Base-by-base conservation (phyloP, 2,888 invertebrate species). In the Diloba caeruleocephala region DNA sequence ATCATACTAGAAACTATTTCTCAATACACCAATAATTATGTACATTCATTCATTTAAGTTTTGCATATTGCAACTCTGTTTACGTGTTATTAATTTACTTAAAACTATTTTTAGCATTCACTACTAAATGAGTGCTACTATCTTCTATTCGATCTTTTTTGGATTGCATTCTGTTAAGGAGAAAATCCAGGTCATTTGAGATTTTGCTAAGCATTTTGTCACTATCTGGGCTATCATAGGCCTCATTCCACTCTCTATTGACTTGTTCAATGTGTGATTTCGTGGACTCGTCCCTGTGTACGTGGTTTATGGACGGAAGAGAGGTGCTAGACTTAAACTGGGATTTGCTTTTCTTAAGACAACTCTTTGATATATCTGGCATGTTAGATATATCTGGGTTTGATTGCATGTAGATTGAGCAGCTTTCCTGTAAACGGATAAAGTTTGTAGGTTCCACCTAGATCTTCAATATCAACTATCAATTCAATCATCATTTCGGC, bases 181-280 rank as follows among this genome's bases (percentile, higher is more conserved):
- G 90, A 89, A 97, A 97, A 88, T 97, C 97, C 70, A 97, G 90
- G 88, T 97, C 97, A 78, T 96, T 96, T 1, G 96, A 96, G 76
- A 97, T 97, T 80, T 97, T 95, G 88, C 97, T 96, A 39, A 97
- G 88, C 94, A 97, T 96, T 50, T 95, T 96, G 71, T 95, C 95
- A 23, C 90, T 84, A 10, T 34, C 12, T 7, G 19, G 84, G 0
- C 84, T 82, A 53, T 88, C 85, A 72, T 92, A 90, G 15, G 88
- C 87, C 61, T 82, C 86, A 17, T 88, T 88, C 87, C 89, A 88
- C 60, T 90, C 86, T 48, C 84, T 81, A 54, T 89, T 90, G 28
- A 89, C 87, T 71, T 87, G 84, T 52, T 89, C 89, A 33, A 87
- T 88, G 37, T 89, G 87, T 0, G 90, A 87, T n/a, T n/a, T n/a